These are phyloP conservation scores for Parnassius apollo DNA, from an alignment of 2,888 invertebrate species.

Conservation along the genomic window DNA sequence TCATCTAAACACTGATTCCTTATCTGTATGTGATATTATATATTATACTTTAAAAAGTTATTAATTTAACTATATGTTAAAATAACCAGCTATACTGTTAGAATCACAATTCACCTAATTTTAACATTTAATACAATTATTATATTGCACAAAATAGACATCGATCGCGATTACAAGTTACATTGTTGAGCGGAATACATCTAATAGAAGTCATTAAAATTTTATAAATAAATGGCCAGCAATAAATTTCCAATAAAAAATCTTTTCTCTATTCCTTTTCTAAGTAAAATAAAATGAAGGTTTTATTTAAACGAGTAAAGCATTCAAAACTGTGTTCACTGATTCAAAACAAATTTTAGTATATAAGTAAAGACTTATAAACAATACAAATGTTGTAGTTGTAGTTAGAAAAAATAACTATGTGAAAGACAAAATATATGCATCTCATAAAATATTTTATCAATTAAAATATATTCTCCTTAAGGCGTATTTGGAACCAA, in stretches of 20 bases:
- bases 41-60: conserved; percentile 66
- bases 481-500: conserved; percentile 47
- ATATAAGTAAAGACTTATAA: too few relatives aligned
- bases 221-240: conserved; percentile 1
- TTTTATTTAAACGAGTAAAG: too few relatives aligned
- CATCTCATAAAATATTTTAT: conserved; percentile 42
- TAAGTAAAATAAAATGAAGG: neutral
- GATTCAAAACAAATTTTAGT: too few relatives aligned
- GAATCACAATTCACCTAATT: conserved; percentile 79
- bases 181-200: conserved; percentile 45
- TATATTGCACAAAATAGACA: conserved; percentile 74
- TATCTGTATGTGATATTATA: conserved; percentile 67
- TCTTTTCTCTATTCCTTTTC: neutral
- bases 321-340: too few relatives aligned
- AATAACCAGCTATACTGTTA: conserved; percentile 75
- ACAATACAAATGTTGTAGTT: neutral
- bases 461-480: conserved; percentile 65
- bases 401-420: conserved; percentile 36
- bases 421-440: conserved; percentile 48
- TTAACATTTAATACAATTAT: conserved; percentile 61
- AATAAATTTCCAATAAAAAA: neutral
- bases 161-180: conserved; percentile 50
- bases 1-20: conserved; percentile 70
- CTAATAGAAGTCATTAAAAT: conserved; percentile 25
- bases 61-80: conserved; percentile 65